These are phyloP conservation scores for Leptothorax acervorum DNA, from an alignment of 2,888 invertebrate genomes.

Conservation along the genomic window DNA sequence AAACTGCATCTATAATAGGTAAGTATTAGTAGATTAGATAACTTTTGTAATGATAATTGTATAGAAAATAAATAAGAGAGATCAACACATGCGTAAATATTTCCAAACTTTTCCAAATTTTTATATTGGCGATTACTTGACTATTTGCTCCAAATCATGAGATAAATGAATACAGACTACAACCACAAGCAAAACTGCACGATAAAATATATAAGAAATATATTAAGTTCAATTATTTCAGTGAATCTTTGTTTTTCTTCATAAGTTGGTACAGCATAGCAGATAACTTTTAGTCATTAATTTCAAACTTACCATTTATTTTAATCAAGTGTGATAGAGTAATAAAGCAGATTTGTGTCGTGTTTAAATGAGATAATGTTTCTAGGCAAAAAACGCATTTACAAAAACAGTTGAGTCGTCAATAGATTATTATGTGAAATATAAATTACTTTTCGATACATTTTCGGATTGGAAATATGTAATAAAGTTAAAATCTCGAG, in stretches of 20 bases:
- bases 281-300: neutral
- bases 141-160: neutral
- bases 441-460: neutral
- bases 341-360: neutral
- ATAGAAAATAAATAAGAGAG: neutral
- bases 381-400: neutral
- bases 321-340: neutral
- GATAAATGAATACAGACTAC: neutral
- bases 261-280: neutral
- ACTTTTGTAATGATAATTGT: slow-evolving; percentile 18
- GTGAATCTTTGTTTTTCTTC: neutral
- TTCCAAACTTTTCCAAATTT: neutral
- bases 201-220: neutral
- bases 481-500: slow-evolving; percentile 9
- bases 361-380: neutral
- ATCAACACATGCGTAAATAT: neutral
- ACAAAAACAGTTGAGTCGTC: neutral
- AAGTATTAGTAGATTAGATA: slow-evolving; percentile 21
- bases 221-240: neutral
- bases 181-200: neutral
- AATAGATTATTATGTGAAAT: neutral
- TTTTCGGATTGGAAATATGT: neutral
- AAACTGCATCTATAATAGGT: slow-evolving; percentile 33
- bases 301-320: neutral
- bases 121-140: neutral